Conservation (phyloP, 2,113 vertebrate species). For the Ammodytes dubius region DNA sequence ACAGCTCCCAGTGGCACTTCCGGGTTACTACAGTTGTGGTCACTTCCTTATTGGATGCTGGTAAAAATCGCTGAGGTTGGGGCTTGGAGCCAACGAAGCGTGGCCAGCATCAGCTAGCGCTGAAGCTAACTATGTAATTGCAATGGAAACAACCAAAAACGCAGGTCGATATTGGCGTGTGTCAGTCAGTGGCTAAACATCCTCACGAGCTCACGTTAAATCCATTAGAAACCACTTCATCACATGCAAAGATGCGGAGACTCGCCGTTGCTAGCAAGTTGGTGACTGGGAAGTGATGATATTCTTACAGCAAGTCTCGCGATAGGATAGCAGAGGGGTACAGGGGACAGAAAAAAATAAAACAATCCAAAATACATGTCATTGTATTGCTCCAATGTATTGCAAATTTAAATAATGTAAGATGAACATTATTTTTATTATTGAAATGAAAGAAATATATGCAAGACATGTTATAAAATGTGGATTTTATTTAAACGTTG, state of each 20-base stretch:
- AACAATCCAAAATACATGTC: background rate
- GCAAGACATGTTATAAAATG: background rate
- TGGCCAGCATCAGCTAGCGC: background rate
- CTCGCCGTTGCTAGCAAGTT: constrained; percentile 36
- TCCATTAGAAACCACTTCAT: background rate
- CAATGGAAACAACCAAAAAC: background rate
- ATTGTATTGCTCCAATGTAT: too few relatives aligned
- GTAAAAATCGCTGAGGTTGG: too few relatives aligned
- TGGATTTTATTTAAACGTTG: constrained; percentile 18
- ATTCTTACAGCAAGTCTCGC: constrained; percentile 52
- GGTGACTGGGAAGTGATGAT: background rate
- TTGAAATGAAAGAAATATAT: background rate
- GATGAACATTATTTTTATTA: background rate
- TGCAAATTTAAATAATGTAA: background rate
- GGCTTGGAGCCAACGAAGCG: constrained; percentile 2
- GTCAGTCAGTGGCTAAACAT: background rate
- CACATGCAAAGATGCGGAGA: background rate
- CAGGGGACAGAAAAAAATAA: background rate
- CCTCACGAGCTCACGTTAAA: background rate
- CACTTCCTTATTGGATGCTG: too few relatives aligned
- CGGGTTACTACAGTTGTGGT: too few relatives aligned
- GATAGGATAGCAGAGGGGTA: constrained; percentile 5
- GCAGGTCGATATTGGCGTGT: too few relatives aligned
- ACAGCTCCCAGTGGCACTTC: too few relatives aligned
- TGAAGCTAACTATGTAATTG: background rate